Evolutionary conservation across 2,797 vertebrate species (phyloP).

Genomic region (Champsocephalus gunnari): DNA sequence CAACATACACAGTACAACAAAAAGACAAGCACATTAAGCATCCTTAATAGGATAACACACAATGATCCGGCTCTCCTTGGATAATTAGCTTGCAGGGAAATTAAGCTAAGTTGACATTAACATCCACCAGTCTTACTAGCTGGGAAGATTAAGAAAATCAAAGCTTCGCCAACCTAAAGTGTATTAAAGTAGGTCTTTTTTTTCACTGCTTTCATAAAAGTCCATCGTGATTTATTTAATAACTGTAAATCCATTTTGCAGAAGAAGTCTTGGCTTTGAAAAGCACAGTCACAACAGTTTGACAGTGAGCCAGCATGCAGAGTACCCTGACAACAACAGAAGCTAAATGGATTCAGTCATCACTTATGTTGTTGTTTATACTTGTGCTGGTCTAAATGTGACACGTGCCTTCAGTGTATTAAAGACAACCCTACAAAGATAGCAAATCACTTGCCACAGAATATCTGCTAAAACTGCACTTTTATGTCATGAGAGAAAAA

Average conservation of each 20-base stretch:
- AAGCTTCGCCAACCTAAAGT: not conserved
- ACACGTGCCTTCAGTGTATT: not conserved
- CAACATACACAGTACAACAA: constrained; percentile 23
- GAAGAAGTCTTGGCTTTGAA: constrained; percentile 3
- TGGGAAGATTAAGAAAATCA: not conserved
- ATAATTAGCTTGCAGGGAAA: constrained; percentile 46
- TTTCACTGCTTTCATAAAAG: not conserved
- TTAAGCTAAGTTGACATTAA: constrained; percentile 16
- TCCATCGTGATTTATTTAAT: not conserved
- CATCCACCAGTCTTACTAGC: constrained; percentile 3
- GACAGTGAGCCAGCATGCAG: not conserved
- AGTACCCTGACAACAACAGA: not conserved
- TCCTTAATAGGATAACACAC: constrained; percentile 38
- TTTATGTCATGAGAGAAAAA: constrained; percentile 3
- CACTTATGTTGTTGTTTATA: not conserved
- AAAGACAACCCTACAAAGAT: not conserved
- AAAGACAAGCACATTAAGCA: constrained; percentile 1
- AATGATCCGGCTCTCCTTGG: constrained; percentile 21
- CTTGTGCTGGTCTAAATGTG: not conserved
- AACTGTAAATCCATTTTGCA: not conserved
- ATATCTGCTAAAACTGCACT: constrained; percentile 3
- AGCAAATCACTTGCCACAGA: constrained; percentile 5
- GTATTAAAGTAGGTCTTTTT: not conserved
- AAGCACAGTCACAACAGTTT: not conserved
- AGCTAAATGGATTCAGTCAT: not conserved